A percentile compares a stretch with the other conserved stretches of the same genome.
These are phyloP conservation scores for Orthosia gothica DNA, from an alignment of 2,888 invertebrate species.

Conservation along the genomic window DNA sequence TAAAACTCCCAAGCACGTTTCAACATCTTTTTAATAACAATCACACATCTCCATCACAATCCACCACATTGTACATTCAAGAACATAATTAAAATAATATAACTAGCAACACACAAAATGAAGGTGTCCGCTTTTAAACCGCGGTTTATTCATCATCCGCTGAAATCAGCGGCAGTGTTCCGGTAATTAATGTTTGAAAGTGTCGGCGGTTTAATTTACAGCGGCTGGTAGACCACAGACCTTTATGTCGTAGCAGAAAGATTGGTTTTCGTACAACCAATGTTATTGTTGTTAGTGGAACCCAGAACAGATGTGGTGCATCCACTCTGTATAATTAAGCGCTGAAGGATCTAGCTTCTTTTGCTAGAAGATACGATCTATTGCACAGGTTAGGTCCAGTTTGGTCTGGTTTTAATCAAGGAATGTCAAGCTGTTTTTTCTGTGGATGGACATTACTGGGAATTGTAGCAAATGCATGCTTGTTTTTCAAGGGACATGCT, in stretches of 20 bases:
- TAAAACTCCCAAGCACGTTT: too few relatives aligned
- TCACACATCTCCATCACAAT: constrained; percentile 8
- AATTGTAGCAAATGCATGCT: neutral
- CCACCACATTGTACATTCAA: constrained; percentile 4
- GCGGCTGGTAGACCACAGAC: neutral
- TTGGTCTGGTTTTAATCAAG: constrained; percentile 5
- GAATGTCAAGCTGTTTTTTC: neutral
- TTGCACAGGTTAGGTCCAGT: neutral
- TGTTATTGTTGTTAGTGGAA: neutral
- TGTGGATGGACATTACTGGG: neutral
- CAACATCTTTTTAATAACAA: neutral
- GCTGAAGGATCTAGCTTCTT: constrained; percentile 10
- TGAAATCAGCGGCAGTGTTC: constrained; percentile 53
- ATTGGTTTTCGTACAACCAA: neutral
- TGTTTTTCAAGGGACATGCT: neutral
- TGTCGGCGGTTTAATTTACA: constrained; percentile 48
- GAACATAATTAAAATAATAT: constrained; percentile 50
- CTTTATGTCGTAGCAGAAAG: constrained; percentile 5
- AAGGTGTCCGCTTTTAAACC: constrained; percentile 32
- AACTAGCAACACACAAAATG: constrained; percentile 44
- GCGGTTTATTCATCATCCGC: constrained; percentile 47
- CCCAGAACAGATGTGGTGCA: constrained; percentile 16
- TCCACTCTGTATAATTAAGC: constrained; percentile 28
- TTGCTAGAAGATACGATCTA: constrained; percentile 12
- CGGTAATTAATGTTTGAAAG: constrained; percentile 61